Conservation (phyloP, 2,113 vertebrate species). For the Apodemus sylvaticus region DNA sequence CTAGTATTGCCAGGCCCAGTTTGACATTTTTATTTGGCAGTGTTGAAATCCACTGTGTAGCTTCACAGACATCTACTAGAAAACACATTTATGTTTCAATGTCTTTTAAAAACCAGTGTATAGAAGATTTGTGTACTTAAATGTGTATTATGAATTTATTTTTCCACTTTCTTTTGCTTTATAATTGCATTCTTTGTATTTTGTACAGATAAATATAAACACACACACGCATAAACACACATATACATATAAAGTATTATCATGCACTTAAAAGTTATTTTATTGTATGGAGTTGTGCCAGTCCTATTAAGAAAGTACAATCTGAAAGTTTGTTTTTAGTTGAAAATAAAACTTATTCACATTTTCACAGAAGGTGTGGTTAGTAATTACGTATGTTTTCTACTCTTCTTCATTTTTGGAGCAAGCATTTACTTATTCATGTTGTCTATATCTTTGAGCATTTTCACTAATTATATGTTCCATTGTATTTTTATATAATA, state of each 20-base stretch:
- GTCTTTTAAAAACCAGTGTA: not conserved
- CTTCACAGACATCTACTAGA: not conserved
- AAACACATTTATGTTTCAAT: not conserved
- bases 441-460: not conserved
- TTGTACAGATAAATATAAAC: not conserved
- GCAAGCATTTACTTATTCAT: not conserved
- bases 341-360: not conserved
- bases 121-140: not conserved
- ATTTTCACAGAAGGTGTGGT: too few relatives aligned
- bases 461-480: conserved; percentile 9
- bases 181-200: not conserved
- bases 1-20: too few relatives aligned
- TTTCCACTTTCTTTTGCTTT: not conserved
- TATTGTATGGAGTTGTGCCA: not conserved
- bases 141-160: not conserved
- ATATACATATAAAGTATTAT: not conserved
- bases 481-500: conserved; percentile 16
- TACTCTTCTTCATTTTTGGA: not conserved
- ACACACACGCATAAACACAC: not conserved
- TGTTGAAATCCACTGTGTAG: too few relatives aligned
- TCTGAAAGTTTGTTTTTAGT: not conserved
- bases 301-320: not conserved
- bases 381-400: not conserved
- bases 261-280: not conserved
- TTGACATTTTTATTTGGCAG: not conserved